Evolutionary conservation across 2,113 vertebrate species (phyloP), one percentile per base, ranked within the genome.

Genomic region (Rhinogobius similis): DNA sequence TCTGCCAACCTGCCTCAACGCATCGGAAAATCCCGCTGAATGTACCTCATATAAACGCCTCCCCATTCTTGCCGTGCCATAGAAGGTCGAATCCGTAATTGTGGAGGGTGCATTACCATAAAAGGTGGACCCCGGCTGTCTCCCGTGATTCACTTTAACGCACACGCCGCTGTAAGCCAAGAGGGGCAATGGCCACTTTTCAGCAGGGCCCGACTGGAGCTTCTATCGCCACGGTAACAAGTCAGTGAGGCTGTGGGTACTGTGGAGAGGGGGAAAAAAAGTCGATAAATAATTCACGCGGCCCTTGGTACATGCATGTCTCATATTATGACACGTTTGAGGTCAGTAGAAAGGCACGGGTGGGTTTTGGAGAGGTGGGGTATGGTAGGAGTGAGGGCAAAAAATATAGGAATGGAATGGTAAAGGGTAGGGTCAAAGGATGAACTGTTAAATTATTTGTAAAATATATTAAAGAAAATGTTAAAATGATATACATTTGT

Each of bases 11-110:
- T 94, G 91, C 87, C 91, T 88, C 90, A 90, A 91, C 92, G 86
- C 92, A 92, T 94, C 92, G 91, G 67, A 85, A 85, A 76, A 74
- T 90, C 86, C 70, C 65, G 84, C 78, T 89, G 87, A 90, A 81
- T 89, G 92, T 88, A 14, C 52, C 52, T 55, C 23, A 5, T 13
- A 55, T 5, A 55, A 14, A 92, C 88, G 87, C 88, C 91, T 93
- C 82, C 88, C 90, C 91, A 88, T 91, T 91, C 92, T 92, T 87
- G 83, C 83, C 76, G 63, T 65, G 50, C 50, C 32, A 75, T 10
- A 86, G 91, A 93, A 93, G 94, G 93, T 95, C 92, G 94, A 82
- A 91, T 89, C 93, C 90, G 94, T 93, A 94, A 94, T 92, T 86
- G 91, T 92, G 75, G 23, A 72, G 89, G 87, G 81, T 85, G 86